These are phyloP conservation scores for Tragelaphus imberbis DNA, from an alignment of 2,113 vertebrate genomes.

Conservation along the genomic window DNA sequence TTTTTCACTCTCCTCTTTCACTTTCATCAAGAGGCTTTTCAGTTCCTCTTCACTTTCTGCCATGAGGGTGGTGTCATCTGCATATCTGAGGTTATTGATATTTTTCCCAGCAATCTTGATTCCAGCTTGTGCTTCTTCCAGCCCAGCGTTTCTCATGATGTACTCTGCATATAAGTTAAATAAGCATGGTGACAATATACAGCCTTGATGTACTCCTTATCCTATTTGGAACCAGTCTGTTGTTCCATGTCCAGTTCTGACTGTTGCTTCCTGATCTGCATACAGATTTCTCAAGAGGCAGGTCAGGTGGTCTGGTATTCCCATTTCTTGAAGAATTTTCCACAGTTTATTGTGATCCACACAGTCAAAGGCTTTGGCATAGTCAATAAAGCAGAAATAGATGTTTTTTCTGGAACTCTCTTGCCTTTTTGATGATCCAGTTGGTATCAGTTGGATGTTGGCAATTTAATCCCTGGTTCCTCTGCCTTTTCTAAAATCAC, in stretches of 20 bases:
- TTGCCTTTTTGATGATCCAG: background rate
- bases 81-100: background rate
- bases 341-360: background rate
- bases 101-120: background rate
- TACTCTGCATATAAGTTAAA: background rate
- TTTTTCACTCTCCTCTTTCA: background rate
- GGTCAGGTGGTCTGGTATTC: background rate
- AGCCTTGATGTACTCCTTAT: background rate
- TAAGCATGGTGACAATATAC: background rate
- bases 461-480: background rate
- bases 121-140: background rate
- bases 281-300: background rate
- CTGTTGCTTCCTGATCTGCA: background rate
- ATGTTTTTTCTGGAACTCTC: background rate
- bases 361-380: background rate
- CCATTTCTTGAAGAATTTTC: background rate
- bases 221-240: background rate
- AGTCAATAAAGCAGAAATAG: background rate
- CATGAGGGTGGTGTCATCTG: background rate
- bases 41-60: background rate
- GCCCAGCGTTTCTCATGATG: background rate
- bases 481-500: background rate
- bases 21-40: background rate
- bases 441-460: background rate
- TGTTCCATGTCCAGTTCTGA: background rate